Evolutionary conservation across 2,888 invertebrate species (phyloP), one percentile per base, ranked within the genome.

Genomic region (Eupeodes luniger): DNA sequence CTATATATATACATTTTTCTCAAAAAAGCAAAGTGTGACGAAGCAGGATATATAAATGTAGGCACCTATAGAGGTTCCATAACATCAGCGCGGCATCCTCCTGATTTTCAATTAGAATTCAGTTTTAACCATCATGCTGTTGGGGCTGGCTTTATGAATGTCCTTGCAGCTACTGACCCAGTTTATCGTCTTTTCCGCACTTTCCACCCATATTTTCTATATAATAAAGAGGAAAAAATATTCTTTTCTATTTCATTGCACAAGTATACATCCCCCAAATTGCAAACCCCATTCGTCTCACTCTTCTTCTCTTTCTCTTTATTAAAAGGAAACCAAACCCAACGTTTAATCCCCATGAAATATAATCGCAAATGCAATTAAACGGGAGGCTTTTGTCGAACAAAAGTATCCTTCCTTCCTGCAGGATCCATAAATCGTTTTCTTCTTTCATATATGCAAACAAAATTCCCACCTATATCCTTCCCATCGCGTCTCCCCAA

Each of bases 291-390:
- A 16, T 69, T 34, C 47, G 36, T 14, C 61, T 14, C 61, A n/a
- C 14, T 12, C 36, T 34, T 49, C 10, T 7, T 19, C 49, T 19
- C 14, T 3, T 2, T 9, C n/a, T 49, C n/a, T 16, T 7, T 44
- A 40, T 40, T 27, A 27, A 5, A 61, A 9, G 55, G 14, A 11
- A 44, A 59, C 47, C 19, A n/a, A 40, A 40, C 36, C 55, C 47
- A 59, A 44, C 84, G 78, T 85, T 88, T 88, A 88, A 88, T 88
- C 85, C 85, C 53, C 81, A 85, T 88, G 85, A 88, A 85, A 88
- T 88, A 88, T 88, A 88, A 88, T 88, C 88, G 66, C 85, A 81
- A 88, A 85, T 88, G 88, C 88, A 88, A 88, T 88, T 88, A 88
- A 88, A 88, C 77, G 88, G 70, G 69, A 57, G 85, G 88, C 81